Evolutionary conservation across 2,888 invertebrate genomes (phyloP).

Genomic region (Callyntrura guangdongensis): DNA sequence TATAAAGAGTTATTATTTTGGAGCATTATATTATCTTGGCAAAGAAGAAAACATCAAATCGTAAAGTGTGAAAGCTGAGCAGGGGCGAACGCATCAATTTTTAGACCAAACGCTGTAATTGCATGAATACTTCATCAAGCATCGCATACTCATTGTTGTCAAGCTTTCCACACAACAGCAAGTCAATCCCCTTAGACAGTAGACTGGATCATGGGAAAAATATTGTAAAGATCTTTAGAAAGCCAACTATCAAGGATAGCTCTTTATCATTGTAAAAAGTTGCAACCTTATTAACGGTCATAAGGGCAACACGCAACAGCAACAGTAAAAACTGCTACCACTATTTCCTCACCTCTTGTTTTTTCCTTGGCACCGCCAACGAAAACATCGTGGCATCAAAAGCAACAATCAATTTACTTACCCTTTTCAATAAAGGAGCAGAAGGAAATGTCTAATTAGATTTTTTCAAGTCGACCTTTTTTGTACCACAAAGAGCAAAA

Average conservation of each 20-base stretch:
- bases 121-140: background rate
- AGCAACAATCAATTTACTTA: too few species aligned
- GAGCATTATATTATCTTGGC: background rate
- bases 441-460: too few species aligned
- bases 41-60: background rate
- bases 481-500: background rate
- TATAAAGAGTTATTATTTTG: background rate
- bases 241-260: background rate
- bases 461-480: too few species aligned
- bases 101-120: constrained; percentile 16
- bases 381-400: too few species aligned
- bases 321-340: too few species aligned
- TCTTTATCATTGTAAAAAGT: background rate
- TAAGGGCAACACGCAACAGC: constrained; percentile 2
- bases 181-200: background rate
- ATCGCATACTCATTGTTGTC: constrained; percentile 18
- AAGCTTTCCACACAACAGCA: constrained; percentile 29
- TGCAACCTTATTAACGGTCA: background rate
- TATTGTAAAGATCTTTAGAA: background rate
- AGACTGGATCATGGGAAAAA: too few species aligned
- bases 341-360: too few species aligned
- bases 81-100: background rate
- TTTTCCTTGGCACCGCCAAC: too few species aligned
- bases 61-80: constrained; percentile 3
- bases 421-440: too few species aligned